A percentile compares a stretch with the other conserved stretches of the same genome.
These are phyloP conservation scores for Temnothorax curvispinosus DNA, from an alignment of 1,140 invertebrate genomes.

Conservation along the genomic window DNA sequence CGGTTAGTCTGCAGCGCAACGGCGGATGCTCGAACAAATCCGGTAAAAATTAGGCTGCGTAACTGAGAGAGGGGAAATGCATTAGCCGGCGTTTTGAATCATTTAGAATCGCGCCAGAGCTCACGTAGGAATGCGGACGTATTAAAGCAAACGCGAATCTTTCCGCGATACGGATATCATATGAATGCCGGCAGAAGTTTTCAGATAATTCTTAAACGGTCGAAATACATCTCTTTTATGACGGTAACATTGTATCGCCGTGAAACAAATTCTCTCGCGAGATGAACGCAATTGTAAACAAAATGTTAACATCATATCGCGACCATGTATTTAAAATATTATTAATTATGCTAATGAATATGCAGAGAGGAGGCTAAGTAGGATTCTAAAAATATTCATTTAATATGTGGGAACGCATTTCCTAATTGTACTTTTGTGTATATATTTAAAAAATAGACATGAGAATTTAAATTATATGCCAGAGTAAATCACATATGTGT, in stretches of 20 bases:
- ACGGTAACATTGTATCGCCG: not conserved
- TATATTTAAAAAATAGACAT: not conserved
- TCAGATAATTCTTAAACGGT: constrained; percentile 20
- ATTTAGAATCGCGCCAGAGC: constrained; percentile 42
- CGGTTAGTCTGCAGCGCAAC: constrained; percentile 48
- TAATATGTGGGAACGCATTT: not conserved
- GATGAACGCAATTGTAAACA: not conserved
- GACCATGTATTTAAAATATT: not conserved
- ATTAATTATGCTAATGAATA: not conserved
- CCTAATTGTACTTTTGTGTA: not conserved
- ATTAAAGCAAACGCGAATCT: constrained; percentile 27
- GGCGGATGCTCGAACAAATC: constrained; percentile 48
- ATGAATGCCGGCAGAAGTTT: not conserved
- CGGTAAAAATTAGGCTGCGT: constrained; percentile 63
- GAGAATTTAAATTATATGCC: not conserved
- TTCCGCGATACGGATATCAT: constrained; percentile 8
- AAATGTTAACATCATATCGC: not conserved
- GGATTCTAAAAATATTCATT: not conserved
- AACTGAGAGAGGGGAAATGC: constrained; percentile 47
- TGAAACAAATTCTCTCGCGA: not conserved
- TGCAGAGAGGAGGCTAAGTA: not conserved
- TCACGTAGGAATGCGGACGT: constrained; percentile 40
- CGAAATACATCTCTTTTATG: constrained; percentile 17
- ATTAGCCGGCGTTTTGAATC: constrained; percentile 61
- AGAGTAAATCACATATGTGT: not conserved